Evolutionary conservation across 2,113 vertebrate species (phyloP), one percentile per base, ranked within the genome.

Genomic region (Hystrix brachyura): DNA sequence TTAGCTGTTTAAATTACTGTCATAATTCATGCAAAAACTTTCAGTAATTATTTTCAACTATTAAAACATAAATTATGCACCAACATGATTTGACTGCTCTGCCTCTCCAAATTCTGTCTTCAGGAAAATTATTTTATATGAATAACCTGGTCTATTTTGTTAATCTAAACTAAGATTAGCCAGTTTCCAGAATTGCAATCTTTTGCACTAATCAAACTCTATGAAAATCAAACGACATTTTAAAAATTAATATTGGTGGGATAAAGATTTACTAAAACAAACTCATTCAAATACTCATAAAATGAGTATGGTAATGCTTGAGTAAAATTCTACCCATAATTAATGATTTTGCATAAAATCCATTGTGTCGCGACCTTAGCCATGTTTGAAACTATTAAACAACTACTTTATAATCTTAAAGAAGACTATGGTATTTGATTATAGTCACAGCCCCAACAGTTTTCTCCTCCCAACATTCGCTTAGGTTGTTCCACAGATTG

Each of bases 271-370:
- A 51, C 67, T 38, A 85, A 55, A 29, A 8, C 14, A 67, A 87
- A 62, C 8, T 87, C 64, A 86, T 76, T 97, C 53, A 79, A 92
- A n/a, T 82, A 90, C n/a, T 95, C 34, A 90, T n/a, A 76, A 93
- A 89, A 59, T 83, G 65, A 86, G 7, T 94, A 27, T 89, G 15
- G 23, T 90, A 8, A 86, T 64, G 5, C 2, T 48, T 6, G 34
- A 83, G 10, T 21, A 91, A 96, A 87, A 82, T 79, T 81, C 21
- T 92, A 62, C 21, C 10, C 11, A 25, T 80, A 6, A 43, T 38
- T 88, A 27, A 34, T 69, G 85, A 81, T 92, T 62, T n/a, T 78
- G 64, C 4, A 46, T 32, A 78, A 85, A 95, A 90, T 91, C 25
- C 12, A 60, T 32, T 38, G 4, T 95, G 38, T 13, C 38, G 72